Base-by-base conservation (phyloP, 2,113 vertebrate genomes). In the Hydropotes inermis region DNA sequence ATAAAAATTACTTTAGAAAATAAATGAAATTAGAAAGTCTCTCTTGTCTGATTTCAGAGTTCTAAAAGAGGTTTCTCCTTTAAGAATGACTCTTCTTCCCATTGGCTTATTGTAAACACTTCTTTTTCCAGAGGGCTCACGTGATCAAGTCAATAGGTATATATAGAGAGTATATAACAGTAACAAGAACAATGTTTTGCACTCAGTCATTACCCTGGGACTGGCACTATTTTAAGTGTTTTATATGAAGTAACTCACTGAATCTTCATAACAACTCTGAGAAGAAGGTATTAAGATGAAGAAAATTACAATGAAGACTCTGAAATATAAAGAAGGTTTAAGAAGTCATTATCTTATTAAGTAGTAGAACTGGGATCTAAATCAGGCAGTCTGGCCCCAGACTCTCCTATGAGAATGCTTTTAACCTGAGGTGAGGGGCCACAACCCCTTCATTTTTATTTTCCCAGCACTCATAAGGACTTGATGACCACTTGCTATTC, bases 241-340 rank as follows among this genome's bases (percentile, higher is more conserved):
- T 76, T 61, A 79, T 8, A 76, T 60, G 17, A 92, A 95, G 76
- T 43, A 88, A 83, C 25, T 79, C 39, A 95, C 52, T 92, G 47
- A 60, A 23, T 57, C 9, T 83, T 85, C 47, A 21, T 60, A 78
- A 64, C 15, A 76, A 76, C 39, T 33, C 50, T 82, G 58, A 96
- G 61, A 94, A 30, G 52, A 95, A 58, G 21, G 28, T 30, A 60
- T 95, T 87, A 95, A 86, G 60, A 36, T 16, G 55, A 96, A 97
- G 36, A 89, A 93, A 67, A 93, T 30, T 52, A 79, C 30, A 55
- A 95, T 28, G 64, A 83, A 83, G 70, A 86, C 57, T 39, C 2
- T 21, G 28, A 64, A 11, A 30, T 21, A 36, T 50, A 9, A 4
- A 54, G 47, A 78, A 36, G 6, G 17, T 33, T 74, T 58, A 58